Evolutionary conservation across 2,797 vertebrate genomes (phyloP).

Genomic region (Orientallactaga sibirica): DNA sequence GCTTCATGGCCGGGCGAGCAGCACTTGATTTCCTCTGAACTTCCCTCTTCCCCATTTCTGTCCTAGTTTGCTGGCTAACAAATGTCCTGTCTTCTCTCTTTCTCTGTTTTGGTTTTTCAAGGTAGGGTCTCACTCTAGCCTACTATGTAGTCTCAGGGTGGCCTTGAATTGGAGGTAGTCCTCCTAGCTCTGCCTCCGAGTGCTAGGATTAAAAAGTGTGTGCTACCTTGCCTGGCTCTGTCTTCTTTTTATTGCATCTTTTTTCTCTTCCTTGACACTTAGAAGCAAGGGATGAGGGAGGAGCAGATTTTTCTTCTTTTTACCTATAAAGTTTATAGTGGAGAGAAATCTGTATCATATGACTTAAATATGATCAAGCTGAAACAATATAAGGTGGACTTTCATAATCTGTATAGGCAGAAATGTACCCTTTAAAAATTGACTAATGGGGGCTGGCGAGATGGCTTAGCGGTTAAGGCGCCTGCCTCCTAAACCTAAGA

Average conservation of each 20-base stretch:
- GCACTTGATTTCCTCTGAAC: not conserved
- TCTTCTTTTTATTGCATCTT: not conserved
- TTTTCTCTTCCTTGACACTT: not conserved
- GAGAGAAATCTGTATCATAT: not conserved
- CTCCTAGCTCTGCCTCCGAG: too few relatives aligned
- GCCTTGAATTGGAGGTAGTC: too few relatives aligned
- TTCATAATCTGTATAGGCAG: conserved; percentile 36
- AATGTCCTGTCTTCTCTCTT: not conserved
- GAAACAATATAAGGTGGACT: not conserved
- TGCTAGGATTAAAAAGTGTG: too few relatives aligned
- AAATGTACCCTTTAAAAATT: conserved; percentile 46
- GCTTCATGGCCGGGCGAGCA: not conserved
- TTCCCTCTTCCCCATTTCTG: not conserved
- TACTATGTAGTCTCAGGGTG: too few relatives aligned
- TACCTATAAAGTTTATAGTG: conserved; percentile 35
- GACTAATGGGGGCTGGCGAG: not conserved
- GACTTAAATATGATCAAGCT: conserved; percentile 3
- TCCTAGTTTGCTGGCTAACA: not conserved
- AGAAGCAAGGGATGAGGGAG: not conserved
- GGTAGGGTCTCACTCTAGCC: too few relatives aligned
- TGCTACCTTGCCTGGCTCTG: too few relatives aligned
- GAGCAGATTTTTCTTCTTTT: not conserved
- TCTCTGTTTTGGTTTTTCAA: not conserved
- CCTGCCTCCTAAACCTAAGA: too few relatives aligned
- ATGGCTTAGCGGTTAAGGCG: too few relatives aligned